Conservation (phyloP, 2,113 vertebrate genomes). For the Mus pahari region DNA sequence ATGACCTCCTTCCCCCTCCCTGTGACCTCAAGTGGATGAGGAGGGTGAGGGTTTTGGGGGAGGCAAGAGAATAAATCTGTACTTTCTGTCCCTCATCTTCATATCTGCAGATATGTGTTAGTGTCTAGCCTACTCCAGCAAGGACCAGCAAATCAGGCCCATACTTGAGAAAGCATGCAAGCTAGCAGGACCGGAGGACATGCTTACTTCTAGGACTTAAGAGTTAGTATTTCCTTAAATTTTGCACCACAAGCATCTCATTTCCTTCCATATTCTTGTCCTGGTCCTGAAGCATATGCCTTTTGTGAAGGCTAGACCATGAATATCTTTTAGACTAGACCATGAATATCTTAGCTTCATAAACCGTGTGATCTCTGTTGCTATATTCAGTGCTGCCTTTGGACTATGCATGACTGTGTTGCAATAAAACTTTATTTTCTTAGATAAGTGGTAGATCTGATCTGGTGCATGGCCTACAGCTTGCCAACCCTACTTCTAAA, state of each 20-base stretch:
- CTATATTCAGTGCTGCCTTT: not conserved
- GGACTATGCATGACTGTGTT: not conserved
- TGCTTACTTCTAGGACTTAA: not conserved
- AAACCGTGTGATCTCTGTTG: not conserved
- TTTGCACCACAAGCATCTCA: not conserved
- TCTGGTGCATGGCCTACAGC: not conserved
- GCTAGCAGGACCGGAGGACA: not conserved
- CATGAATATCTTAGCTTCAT: not conserved
- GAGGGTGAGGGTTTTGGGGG: not conserved
- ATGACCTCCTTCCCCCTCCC: not conserved
- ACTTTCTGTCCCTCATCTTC: not conserved
- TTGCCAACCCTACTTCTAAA: not conserved
- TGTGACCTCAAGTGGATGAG: not conserved
- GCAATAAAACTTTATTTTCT: slow-evolving; percentile 68
- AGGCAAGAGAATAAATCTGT: not conserved
- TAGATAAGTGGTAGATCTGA: not conserved
- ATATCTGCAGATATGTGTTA: too few species aligned
- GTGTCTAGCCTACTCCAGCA: not conserved
- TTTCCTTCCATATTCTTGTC: not conserved
- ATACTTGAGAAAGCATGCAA: not conserved
- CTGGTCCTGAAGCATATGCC: not conserved
- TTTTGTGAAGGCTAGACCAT: not conserved
- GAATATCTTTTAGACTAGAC: not conserved
- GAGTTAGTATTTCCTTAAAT: not conserved
- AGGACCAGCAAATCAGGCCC: not conserved